Base-by-base conservation (phyloP, 37 sponge, comb jelly and placozoan species). In the Axinella damicornis region DNA sequence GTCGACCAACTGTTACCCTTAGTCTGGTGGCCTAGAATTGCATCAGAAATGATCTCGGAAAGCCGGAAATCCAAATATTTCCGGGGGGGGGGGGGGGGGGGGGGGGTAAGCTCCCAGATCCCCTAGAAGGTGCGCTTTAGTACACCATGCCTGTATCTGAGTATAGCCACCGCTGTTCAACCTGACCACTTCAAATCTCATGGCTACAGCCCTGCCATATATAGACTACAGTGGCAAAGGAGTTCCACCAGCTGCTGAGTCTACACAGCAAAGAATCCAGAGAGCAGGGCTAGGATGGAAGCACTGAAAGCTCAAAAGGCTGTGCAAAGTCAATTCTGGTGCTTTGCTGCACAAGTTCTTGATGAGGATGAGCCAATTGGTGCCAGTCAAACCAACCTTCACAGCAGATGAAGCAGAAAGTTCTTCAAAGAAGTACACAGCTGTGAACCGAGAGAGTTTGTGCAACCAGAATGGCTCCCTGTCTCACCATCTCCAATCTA, bases 251-350 rank as follows among this genome's bases (percentile, higher is more conserved):
- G 27, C 62, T 61, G 27, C 13, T 61, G 27, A 61, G 62, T 14
- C 62, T 61, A 11, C 62, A 61, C 27, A 61, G 27, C 62, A 61
- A 61, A 25, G 62, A 61, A 25, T 61, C 62, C 62, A 61, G 62
- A 61, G 27, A 28, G 25, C 27, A 61, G 27, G 11, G n/a, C 25
- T 14, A 61, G 14, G 62, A 61, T 22, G n/a, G 62, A 61, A 25
- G 62, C 62, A 5, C 62, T 61, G 62, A 61, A 61, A 25, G 62
- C 62, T 61, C n/a, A 14, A 61, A 14, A 25, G 12, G 2, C 27
- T 61, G 62, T 61, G 27, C 25, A 28, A 61, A 25, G 62, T 61
- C 62, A 28, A n/a, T 61, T 61, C 62, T 61, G 62, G 62, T 5
- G 62, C 5, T 61, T 28, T 61, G 62, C 62, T 5, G 62, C 62